Base-by-base conservation (phyloP, 2,888 invertebrate genomes). In the Drosophila tanythrix region DNA sequence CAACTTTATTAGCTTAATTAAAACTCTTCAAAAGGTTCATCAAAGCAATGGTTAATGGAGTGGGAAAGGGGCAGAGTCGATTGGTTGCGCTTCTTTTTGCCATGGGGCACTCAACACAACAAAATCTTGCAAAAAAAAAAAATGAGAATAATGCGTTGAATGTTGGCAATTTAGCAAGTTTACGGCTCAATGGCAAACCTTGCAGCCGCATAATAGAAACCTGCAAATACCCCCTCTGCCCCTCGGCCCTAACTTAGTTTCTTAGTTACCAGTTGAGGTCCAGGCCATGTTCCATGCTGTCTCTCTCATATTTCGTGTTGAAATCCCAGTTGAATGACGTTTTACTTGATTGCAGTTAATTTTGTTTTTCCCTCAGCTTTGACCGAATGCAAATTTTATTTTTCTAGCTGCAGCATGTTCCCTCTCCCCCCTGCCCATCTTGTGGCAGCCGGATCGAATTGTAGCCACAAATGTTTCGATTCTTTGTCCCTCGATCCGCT, bases 341-440 rank as follows among this genome's bases (percentile, higher is more conserved):
- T 88, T 90, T 76, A 82, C 82, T 86, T 90, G 90, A 91, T 90
- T 91, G 91, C 90, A 90, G 86, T 90, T 90, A 89, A 91, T 91
- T 91, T 91, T 60, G 29, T 46, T 56, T 57, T 40, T 43, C 69
- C 58, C 76, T 70, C 67, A 63, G 64, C 70, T 70, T 78, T 66
- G 64, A 71, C 67, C 74, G 66, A 74, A 91, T 91, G 90, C 91
- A 90, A 90, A 90, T 91, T 91, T 79, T 70, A 64, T 73, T 68
- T 84, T 71, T 78, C 40, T 62, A 53, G 25, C 48, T 53, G 4
- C 46, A 25, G 8, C 46, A 8, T 46, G 21, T 21, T 25, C 21
- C 29, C 51, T 1, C n/a, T 25, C 0, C 21, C 13, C 4, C 7
- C 59, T 18, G 7, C 25, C 13, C 55, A 62, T 83, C 35, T 76